Conservation (phyloP, 2,797 vertebrate species). For the Eulemur coronatus region DNA sequence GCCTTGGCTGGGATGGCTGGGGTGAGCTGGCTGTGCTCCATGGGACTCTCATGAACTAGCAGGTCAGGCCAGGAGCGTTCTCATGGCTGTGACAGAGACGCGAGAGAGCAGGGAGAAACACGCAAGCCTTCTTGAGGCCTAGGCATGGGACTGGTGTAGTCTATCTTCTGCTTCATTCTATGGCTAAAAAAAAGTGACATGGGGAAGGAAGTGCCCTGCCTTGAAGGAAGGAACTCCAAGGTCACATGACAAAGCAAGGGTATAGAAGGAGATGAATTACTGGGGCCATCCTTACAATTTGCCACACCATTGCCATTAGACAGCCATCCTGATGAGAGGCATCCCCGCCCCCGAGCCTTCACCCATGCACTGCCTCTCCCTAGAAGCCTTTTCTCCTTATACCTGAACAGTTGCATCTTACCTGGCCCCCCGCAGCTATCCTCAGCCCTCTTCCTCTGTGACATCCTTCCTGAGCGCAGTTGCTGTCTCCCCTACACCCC, state of each 20-base stretch:
- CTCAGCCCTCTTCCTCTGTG: not conserved
- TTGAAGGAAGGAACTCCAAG: not conserved
- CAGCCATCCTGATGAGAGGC: not conserved
- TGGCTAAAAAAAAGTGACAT: not conserved
- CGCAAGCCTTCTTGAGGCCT: not conserved
- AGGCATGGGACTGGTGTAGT: no score
- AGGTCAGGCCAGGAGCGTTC: not conserved
- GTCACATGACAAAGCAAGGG: not conserved
- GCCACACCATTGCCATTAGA: not conserved
- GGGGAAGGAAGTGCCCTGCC: not conserved
- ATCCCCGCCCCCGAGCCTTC: not conserved
- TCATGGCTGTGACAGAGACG: rapidly evolving
- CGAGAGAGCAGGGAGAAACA: not conserved
- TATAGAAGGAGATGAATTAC: not conserved
- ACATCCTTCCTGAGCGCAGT: not conserved
- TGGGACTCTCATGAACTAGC: no score
- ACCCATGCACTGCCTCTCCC: not conserved
- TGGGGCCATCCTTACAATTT: not conserved
- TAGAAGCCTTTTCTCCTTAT: not conserved
- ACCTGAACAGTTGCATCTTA: not conserved
- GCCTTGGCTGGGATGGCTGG: not conserved
- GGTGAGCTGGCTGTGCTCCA: not conserved
- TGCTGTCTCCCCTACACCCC: rapidly evolving
- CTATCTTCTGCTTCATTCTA: not conserved
- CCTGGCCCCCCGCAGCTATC: no score